Evolutionary conservation across 2,888 invertebrate genomes (phyloP), one percentile per base, ranked within the genome.

Genomic region (Chaetogeoica ovagalla): DNA sequence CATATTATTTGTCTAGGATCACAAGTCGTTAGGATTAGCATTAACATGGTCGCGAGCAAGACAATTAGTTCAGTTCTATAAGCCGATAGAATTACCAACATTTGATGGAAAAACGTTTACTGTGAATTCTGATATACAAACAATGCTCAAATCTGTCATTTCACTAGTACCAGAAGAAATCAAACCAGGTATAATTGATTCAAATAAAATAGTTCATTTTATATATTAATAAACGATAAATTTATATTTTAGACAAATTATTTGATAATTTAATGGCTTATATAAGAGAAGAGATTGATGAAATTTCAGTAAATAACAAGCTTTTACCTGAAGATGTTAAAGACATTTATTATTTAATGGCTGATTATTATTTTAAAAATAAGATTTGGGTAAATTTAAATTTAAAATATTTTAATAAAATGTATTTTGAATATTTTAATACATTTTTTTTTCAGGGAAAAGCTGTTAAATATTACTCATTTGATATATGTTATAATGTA

Each of bases 301-400:
- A 88, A 73, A 85, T 90, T 82, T 91, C 92, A 0, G 85, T 70
- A 13, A 84, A 83, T 68, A 82, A 83, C 52, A 83, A 81, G 65
- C 83, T 82, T 17, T 74, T 84, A 48, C 84, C 84, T 43, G 39
- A 77, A 11, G 83, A 83, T 69, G 83, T 85, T 19, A 75, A 82
- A 55, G 84, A 85, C 72, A 83, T 84, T 43, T 97, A 94, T 86
- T 97, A 96, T 85, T 88, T 97, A n/a, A 87, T 98, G 39, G 97
- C 93, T 0, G 97, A 98, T 87, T 95, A 92, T 86, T 93, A 96
- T 86, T 95, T 97, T 85, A 97, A 97, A 86, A 94, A 83, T 52
- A 85, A 85, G 76, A 82, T 81, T 21, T 84, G 84, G 84, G 84
- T 84, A 82, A 81, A 77, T 81, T 63, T 30, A 7, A 76, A 63